Base-by-base conservation (phyloP, 2,888 invertebrate species). In the Nomada ruficornis region DNA sequence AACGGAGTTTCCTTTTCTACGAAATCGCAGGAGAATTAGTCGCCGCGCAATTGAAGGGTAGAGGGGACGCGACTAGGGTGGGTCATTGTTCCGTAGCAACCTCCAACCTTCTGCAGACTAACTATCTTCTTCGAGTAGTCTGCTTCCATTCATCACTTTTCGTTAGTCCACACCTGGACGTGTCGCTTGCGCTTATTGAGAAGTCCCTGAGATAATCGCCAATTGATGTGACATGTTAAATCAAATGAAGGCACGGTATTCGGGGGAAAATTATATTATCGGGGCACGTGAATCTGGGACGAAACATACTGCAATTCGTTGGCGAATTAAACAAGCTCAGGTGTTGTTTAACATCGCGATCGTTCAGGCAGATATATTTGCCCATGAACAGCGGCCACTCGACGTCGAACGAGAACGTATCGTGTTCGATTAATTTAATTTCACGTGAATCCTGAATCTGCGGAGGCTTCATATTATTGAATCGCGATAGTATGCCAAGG, bases 401-500 rank as follows among this genome's bases (percentile, higher is more conserved):
- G 9, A 9, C n/a, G n/a, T 36, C 26, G 50, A 52, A 62, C 29
- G 52, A 47, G 23, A 76, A 44, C 0, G 11, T 59, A 76, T 64
- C 36, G 50, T 3, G 23, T 15, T 63, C 47, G 63, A 15, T 50
- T 59, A 57, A 77, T 59, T 57, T 59, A 26, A 77, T 64, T 64
- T 72, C 42, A 20, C 50, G 50, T 11, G 77, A 59, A 36, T n/a
- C 50, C 23, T 20, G 13, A 0, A 36, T 18, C 18, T 4, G 23
- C 4, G 18, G 59, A 5, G 47, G 18, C 11, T 4, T 15, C 54
- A n/a, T 67, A 67, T 62, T 47, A 65, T 20, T 36, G 64, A 70
- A 62, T 63, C 20, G 65, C 60, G 54, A 80, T 67, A n/a, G 26
- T 70, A 64, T 73, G 71, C 70, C 62, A 59, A 65, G 63, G 55